Conservation (phyloP, 2,797 vertebrate genomes). For the Hoplostethus atlanticus region DNA sequence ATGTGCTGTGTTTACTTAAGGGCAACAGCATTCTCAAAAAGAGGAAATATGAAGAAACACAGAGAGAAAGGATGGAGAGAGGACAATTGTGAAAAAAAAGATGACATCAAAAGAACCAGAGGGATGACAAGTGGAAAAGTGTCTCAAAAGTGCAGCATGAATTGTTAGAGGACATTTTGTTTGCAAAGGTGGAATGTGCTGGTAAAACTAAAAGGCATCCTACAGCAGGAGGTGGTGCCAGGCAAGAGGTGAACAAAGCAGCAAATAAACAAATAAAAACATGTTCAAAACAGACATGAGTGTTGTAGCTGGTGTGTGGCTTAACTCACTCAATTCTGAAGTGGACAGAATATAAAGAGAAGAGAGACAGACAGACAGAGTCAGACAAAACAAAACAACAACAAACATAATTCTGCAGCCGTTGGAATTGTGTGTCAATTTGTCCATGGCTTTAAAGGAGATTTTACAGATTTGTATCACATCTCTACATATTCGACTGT, state of each 20-base stretch:
- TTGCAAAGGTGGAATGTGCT: constrained; percentile 18
- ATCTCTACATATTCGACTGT: too few relatives aligned
- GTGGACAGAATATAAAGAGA: too few relatives aligned
- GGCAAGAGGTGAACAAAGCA: background rate
- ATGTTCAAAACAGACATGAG: background rate
- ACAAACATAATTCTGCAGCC: background rate
- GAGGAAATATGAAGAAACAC: constrained; percentile 5
- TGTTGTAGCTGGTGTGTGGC: too few relatives aligned
- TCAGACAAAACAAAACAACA: too few relatives aligned
- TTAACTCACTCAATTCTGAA: background rate
- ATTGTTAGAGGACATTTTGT: constrained; percentile 15
- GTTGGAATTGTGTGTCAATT: background rate
- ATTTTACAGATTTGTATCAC: too few relatives aligned
- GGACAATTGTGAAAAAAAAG: background rate
- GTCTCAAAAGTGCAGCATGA: constrained; percentile 21
- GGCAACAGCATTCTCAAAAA: constrained; percentile 22
- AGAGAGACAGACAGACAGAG: too few relatives aligned
- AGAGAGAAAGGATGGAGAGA: background rate
- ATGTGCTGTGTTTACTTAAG: constrained; percentile 25
- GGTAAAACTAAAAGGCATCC: constrained; percentile 26
- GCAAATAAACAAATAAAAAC: background rate
- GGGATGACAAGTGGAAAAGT: constrained; percentile 2
- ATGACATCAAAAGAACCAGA: background rate
- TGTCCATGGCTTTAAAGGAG: background rate
- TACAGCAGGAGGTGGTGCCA: background rate